Conservation (phyloP, 2,888 invertebrate species). For the Busseola fusca region DNA sequence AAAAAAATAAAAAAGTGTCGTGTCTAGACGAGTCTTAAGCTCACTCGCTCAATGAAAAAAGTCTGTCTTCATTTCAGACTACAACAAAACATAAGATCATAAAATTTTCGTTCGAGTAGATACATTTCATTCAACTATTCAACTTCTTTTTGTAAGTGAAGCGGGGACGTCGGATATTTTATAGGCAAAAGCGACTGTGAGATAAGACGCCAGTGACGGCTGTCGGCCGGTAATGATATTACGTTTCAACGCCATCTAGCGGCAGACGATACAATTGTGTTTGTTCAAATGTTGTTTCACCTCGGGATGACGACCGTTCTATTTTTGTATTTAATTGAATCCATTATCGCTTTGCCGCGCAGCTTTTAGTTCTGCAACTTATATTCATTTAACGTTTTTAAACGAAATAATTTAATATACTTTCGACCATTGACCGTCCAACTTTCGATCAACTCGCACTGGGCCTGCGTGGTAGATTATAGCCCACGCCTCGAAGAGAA, state of each 20-base stretch:
- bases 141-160: slow-evolving; percentile 56
- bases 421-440: background rate
- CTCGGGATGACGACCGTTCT: slow-evolving; percentile 53
- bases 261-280: slow-evolving; percentile 64
- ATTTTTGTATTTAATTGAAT: slow-evolving; percentile 62
- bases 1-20: background rate
- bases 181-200: slow-evolving; percentile 62
- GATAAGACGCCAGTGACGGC: slow-evolving; percentile 66
- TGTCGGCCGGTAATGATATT: slow-evolving; percentile 65
- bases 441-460: background rate
- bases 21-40: slow-evolving; percentile 25
- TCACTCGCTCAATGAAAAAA: background rate
- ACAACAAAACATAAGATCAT: slow-evolving; percentile 46
- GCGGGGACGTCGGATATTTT: slow-evolving; percentile 64
- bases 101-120: slow-evolving; percentile 52
- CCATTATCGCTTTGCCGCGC: slow-evolving; percentile 37
- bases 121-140: slow-evolving; percentile 62
- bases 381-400: background rate
- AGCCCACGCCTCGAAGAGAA: background rate
- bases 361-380: slow-evolving; percentile 7
- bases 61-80: slow-evolving; percentile 18
- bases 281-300: slow-evolving; percentile 61
- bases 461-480: background rate
- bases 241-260: slow-evolving; percentile 64
- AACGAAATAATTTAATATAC: slow-evolving; percentile 4